Conservation (phyloP, 2,113 vertebrate genomes). For the Odobenus rosmarus region DNA sequence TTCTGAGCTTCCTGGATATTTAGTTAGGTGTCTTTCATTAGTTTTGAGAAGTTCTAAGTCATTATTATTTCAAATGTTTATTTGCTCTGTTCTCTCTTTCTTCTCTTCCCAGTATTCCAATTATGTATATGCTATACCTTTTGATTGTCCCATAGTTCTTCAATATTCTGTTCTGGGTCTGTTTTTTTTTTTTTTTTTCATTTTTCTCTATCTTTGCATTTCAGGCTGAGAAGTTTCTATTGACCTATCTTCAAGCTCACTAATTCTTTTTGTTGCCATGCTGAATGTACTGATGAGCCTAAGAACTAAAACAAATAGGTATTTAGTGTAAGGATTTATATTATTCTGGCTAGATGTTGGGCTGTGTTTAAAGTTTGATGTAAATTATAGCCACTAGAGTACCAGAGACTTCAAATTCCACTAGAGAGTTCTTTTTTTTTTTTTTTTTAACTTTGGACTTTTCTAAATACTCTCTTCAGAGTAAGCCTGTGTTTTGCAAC, state of each 20-base stretch:
- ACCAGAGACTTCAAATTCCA: not conserved
- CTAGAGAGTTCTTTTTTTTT: not conserved
- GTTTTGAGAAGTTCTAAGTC: not conserved
- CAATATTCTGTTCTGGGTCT: not conserved
- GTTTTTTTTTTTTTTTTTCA: not conserved
- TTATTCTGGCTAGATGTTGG: not conserved
- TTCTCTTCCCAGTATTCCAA: not conserved
- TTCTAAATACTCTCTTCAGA: not conserved
- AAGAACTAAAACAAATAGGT: not conserved
- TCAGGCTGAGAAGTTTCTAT: not conserved
- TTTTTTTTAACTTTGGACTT: not conserved
- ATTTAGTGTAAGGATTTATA: not conserved
- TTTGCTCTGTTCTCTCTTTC: not conserved
- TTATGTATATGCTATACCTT: not conserved
- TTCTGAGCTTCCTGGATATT: not conserved
- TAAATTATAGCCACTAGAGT: not conserved
- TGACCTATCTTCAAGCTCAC: not conserved
- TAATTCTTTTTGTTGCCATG: not conserved
- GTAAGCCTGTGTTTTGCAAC: not conserved
- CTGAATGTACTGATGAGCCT: not conserved
- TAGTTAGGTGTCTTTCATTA: not conserved
- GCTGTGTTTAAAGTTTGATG: not conserved
- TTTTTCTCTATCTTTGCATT: not conserved
- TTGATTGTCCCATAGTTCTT: not conserved
- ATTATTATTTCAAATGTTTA: not conserved